A percentile compares a stretch with the other conserved stretches of the same genome.
These are phyloP conservation scores for Epinotia demarniana DNA, from an alignment of 2,888 invertebrate species.

Conservation along the genomic window DNA sequence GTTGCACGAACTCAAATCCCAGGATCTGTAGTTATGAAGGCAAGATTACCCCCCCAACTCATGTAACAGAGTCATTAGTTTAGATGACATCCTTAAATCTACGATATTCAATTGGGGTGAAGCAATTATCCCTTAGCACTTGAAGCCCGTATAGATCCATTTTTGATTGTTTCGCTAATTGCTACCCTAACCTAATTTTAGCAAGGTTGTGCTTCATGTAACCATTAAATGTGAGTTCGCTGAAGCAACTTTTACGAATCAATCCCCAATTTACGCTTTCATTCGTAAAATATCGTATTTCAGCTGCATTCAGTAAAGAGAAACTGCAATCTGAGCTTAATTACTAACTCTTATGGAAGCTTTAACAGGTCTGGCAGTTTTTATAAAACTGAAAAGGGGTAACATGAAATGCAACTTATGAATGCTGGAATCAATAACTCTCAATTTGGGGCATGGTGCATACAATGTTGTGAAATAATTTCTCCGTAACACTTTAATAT, in stretches of 20 bases:
- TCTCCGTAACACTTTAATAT: no score
- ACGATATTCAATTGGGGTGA: background rate
- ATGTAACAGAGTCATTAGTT: background rate
- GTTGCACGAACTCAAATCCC: background rate
- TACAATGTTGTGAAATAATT: no score
- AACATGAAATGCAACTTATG: no score
- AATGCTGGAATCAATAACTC: no score
- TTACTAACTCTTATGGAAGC: background rate
- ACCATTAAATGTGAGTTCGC: background rate
- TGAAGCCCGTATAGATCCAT: background rate
- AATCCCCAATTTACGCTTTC: slow-evolving; percentile 3
- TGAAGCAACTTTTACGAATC: background rate
- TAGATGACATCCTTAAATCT: background rate
- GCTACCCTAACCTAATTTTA: background rate
- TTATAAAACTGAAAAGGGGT: no score
- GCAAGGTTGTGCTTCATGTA: no score
- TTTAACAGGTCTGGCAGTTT: background rate
- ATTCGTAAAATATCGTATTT: slow-evolving; percentile 4
- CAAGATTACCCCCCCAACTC: background rate
- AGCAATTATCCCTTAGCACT: slow-evolving; percentile 1
- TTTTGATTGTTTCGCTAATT: background rate
- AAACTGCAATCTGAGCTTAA: background rate
- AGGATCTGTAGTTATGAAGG: background rate
- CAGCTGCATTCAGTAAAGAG: background rate
- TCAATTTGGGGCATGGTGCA: no score